Evolutionary conservation across 2,888 invertebrate genomes (phyloP).

Genomic region (Antheraea assamensis): DNA sequence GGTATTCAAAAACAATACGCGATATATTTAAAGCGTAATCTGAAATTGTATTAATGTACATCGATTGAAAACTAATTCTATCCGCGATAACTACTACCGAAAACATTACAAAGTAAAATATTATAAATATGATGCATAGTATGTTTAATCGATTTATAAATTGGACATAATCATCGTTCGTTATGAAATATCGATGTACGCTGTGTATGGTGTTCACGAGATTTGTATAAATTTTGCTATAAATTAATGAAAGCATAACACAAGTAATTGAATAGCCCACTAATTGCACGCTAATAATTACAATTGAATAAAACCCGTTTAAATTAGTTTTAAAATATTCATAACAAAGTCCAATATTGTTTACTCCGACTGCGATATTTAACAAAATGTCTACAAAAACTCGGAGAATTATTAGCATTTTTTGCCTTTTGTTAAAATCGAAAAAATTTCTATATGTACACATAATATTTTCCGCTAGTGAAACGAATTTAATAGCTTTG

Average conservation of each 20-base stretch:
- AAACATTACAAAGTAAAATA: neutral
- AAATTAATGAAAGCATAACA: neutral
- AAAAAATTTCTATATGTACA: constrained; percentile 15
- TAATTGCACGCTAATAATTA: neutral
- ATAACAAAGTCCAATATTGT: neutral
- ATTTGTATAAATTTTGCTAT: neutral
- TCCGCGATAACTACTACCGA: neutral
- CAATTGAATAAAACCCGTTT: neutral
- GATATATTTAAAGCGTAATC: neutral
- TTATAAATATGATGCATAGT: neutral
- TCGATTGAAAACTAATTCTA: neutral
- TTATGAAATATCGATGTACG: neutral
- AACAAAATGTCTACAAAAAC: constrained; percentile 2
- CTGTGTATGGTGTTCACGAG: neutral
- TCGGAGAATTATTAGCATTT: neutral
- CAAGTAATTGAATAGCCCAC: neutral
- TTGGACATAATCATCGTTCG: neutral
- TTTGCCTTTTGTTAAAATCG: neutral
- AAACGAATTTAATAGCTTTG: constrained; percentile 11
- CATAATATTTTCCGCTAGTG: constrained; percentile 12
- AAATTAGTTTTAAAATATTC: neutral
- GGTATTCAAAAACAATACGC: neutral
- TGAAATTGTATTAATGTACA: neutral
- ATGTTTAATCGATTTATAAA: constrained; percentile 7
- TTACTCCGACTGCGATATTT: neutral